phyloP scores from a whole-genome alignment of 64 coral and sea anemone species.

The Montipora foliosa region DNA sequence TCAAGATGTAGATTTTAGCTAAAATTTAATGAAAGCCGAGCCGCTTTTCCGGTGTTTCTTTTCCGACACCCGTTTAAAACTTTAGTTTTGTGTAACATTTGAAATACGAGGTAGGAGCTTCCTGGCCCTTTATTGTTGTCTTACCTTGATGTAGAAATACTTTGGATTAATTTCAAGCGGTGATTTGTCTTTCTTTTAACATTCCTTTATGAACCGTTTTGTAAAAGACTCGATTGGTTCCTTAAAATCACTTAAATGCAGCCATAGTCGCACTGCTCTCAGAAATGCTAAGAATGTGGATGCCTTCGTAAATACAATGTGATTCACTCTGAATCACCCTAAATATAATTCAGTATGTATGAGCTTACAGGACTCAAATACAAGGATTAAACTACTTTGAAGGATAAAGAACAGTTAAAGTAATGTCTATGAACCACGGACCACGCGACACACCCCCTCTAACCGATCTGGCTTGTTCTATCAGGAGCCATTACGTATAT shows the following conservation, averaged over 20 bases:
- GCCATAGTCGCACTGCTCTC: no score
- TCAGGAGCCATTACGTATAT: no score
- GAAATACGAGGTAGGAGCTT: not conserved
- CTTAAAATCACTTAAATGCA: not conserved
- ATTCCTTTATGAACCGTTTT: not conserved
- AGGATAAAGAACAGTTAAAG: no score
- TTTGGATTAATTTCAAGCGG: not conserved
- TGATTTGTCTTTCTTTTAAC: not conserved
- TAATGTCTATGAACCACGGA: no score
- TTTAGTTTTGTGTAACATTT: not conserved
- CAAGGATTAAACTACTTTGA: no score
- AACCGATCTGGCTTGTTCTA: no score
- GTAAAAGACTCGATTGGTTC: not conserved
- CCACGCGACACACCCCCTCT: no score
- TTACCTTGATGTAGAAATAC: not conserved
- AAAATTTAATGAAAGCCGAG: not conserved
- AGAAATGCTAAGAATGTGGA: not conserved
- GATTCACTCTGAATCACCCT: no score
- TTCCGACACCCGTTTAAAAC: not conserved
- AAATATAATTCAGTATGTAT: no score
- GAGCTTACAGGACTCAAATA: no score
- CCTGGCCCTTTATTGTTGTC: not conserved
- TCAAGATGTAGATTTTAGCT: not conserved
- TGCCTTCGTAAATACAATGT: not conserved
- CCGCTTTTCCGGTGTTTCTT: not conserved